These are phyloP conservation scores for Chymomyza procnemis DNA, from an alignment of 2,888 invertebrate species.

Conservation along the genomic window DNA sequence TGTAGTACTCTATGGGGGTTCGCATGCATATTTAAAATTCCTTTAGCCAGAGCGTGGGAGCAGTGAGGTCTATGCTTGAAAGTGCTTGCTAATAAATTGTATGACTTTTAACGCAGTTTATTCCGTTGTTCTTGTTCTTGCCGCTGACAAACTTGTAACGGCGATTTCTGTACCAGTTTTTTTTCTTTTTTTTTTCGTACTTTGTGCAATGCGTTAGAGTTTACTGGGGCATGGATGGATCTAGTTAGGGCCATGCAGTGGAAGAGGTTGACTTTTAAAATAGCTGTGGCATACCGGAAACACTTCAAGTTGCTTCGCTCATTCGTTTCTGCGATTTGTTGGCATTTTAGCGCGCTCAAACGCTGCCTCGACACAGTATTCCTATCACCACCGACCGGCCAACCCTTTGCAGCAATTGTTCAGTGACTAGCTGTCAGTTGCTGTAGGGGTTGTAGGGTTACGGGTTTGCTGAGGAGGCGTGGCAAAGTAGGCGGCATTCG, in stretches of 20 bases:
- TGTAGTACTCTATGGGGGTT: not conserved
- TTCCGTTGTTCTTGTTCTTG: slow-evolving; percentile 32
- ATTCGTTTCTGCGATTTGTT: slow-evolving; percentile 73
- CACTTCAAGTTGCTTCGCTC: slow-evolving; percentile 68
- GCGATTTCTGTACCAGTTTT: slow-evolving; percentile 32
- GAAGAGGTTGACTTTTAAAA: slow-evolving; percentile 38
- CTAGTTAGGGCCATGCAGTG: not conserved
- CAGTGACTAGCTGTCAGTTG: slow-evolving; percentile 40
- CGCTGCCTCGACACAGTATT: slow-evolving; percentile 27
- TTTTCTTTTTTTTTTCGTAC: slow-evolving; percentile 6
- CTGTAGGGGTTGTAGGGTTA: slow-evolving; percentile 13
- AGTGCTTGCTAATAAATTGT: slow-evolving; percentile 55
- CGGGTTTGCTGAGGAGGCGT: slow-evolving; percentile 15
- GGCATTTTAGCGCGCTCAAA: slow-evolving; percentile 65
- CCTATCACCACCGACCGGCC: not conserved
- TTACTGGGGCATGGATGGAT: slow-evolving; percentile 1
- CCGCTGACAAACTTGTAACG: slow-evolving; percentile 47
- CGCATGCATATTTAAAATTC: slow-evolving; percentile 50
- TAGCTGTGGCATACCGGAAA: slow-evolving; percentile 73
- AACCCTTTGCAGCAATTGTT: slow-evolving; percentile 36
- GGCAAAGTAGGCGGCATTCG: not conserved
- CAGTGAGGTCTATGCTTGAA: slow-evolving; percentile 3
- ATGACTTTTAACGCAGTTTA: slow-evolving; percentile 36
- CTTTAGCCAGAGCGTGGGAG: not conserved
- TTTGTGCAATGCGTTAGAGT: slow-evolving; percentile 31